These are phyloP conservation scores for Meloidogyne floridensis DNA, from an alignment of 1,140 invertebrate genomes.

Conservation along the genomic window DNA sequence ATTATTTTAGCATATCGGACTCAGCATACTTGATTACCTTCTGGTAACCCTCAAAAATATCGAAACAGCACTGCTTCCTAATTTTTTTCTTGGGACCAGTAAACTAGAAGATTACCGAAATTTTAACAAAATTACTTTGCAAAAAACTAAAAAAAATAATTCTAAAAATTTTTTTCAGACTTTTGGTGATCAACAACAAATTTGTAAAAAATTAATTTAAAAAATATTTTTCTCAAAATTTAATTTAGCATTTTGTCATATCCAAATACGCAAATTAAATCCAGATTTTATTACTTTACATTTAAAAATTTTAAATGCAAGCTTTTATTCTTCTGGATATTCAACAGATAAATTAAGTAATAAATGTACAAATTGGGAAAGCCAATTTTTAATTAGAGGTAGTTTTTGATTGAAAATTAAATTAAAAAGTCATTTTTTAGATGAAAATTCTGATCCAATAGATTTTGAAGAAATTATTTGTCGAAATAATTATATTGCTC, in stretches of 20 bases:
- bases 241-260: slow-evolving; percentile 56
- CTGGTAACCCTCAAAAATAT: too few relatives aligned
- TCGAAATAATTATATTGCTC: not conserved
- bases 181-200: not conserved
- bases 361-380: not conserved
- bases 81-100: too few relatives aligned
- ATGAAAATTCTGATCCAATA: slow-evolving; percentile 14
- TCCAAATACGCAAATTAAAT: slow-evolving; percentile 49
- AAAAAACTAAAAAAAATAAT: not conserved
- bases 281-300: slow-evolving; percentile 40
- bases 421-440: not conserved
- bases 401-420: not conserved
- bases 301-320: slow-evolving; percentile 14
- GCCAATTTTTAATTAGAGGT: not conserved
- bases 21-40: too few relatives aligned
- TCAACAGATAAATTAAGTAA: not conserved
- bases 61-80: too few relatives aligned
- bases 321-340: slow-evolving; percentile 1
- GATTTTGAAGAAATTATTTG: not conserved
- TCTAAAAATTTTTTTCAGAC: not conserved
- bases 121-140: too few relatives aligned
- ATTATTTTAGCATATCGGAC: too few relatives aligned
- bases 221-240: not conserved
- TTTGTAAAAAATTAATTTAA: not conserved
- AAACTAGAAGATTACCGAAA: too few relatives aligned